phyloP scores from a whole-genome alignment of 2,888 invertebrate genomes.

The Mayetiola destructor region DNA sequence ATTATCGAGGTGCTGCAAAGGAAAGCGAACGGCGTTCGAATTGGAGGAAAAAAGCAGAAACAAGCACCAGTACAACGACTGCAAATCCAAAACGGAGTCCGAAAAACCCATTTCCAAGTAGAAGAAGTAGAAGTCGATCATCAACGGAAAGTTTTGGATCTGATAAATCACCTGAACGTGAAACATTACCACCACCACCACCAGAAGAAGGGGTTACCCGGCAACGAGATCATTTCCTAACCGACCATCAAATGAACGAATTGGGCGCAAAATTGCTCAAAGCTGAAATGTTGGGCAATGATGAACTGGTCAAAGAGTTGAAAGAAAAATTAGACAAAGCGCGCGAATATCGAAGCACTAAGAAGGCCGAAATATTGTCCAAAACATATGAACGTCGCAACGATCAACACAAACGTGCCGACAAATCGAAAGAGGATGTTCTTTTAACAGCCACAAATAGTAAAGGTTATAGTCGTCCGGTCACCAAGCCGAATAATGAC shows the following conservation, averaged over 20 bases:
- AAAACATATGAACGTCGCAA: conserved; percentile 23
- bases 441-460: conserved; percentile 53
- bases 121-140: not conserved
- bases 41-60: conserved; percentile 21
- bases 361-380: conserved; percentile 23
- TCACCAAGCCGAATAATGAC: conserved; percentile 38
- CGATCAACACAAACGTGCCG: conserved; percentile 19
- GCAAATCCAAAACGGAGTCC: not conserved
- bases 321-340: conserved; percentile 61
- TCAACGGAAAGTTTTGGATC: not conserved
- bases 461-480: conserved; percentile 54
- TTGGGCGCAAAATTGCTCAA: conserved; percentile 81
- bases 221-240: conserved; percentile 36
- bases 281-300: conserved; percentile 85
- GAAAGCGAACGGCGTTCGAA: conserved; percentile 16
- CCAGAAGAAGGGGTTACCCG: not conserved
- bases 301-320: conserved; percentile 49
- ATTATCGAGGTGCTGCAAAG: not conserved
- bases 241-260: conserved; percentile 77
- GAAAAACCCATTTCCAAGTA: not conserved
- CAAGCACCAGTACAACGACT: not conserved
- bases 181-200: not conserved
- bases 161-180: not conserved
- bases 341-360: conserved; percentile 35
- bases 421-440: conserved; percentile 41